Evolutionary conservation across 2,888 invertebrate genomes (phyloP), one percentile per base, ranked within the genome.

Genomic region (Drosophila vallismaia): DNA sequence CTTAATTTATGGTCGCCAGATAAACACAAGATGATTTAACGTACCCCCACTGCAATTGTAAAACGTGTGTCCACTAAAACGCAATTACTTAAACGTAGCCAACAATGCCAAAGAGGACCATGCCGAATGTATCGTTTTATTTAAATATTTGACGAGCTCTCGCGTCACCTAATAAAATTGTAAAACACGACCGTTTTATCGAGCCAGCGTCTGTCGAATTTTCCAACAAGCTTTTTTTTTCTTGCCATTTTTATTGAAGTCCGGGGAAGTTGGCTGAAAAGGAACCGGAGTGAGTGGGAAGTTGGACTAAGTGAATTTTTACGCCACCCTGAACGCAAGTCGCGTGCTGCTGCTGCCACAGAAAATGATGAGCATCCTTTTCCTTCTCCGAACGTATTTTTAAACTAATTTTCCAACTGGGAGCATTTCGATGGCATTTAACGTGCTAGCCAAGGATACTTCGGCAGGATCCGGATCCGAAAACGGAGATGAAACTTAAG

Each of bases 101-200:
- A 57, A 63, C 70, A 81, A 73, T 66, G 64, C 33, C 42, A 62
- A n/a, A 40, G 33, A 9, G 53, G 56, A 24, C 42, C 38, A 7
- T 26, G 46, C 44, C 50, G 62, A 77, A 75, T 63, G 57, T 75
- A 72, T 69, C 68, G 67, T 76, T 53, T 50, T 50, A 66, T 64
- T 64, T 84, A 74, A 82, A 82, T 82, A 84, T 79, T 82, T 81
- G 59, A 81, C 84, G 71, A 67, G 59, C 38, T 51, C 38, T 51
- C 36, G 76, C 88, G 69, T 66, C 87, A 82, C 82, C 81, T 87
- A 88, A 88, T 89, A 89, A 89, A 88, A 89, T 89, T 88, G 89
- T 88, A 89, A 88, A 74, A 89, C 82, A 88, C 76, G 74, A 80
- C 78, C 46, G 79, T 84, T 89, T 89, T 88, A 88, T 88, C 84